A percentile compares a stretch with the other conserved stretches of the same genome.
Evolutionary conservation across 2,797 vertebrate species (phyloP).

Genomic region (Miichthys miiuy): DNA sequence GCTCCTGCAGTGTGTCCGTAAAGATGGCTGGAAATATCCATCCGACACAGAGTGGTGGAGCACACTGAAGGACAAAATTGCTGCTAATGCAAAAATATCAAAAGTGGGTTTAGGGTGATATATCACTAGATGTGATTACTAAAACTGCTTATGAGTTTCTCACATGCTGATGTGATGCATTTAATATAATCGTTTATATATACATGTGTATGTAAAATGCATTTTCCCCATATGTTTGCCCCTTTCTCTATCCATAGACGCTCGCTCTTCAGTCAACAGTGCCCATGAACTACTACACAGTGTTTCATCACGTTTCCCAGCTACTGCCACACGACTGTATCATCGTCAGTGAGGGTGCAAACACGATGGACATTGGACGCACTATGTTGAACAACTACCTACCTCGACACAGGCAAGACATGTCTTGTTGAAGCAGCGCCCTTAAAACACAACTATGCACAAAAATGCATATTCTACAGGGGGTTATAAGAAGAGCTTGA

Average conservation of each 20-base stretch:
- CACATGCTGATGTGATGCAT: background rate
- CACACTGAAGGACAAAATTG: constrained; percentile 88
- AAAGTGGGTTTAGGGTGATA: constrained; percentile 80
- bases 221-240: background rate
- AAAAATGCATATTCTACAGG: background rate
- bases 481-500: background rate
- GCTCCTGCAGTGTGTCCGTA: constrained; percentile 86
- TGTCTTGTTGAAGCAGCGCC: background rate
- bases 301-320: constrained; percentile 91
- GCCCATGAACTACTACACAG: constrained; percentile 97
- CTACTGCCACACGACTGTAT: constrained; percentile 92
- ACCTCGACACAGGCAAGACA: constrained; percentile 90
- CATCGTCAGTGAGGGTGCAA: constrained; percentile 96
- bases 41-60: constrained; percentile 91
- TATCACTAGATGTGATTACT: background rate
- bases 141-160: background rate
- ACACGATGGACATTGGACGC: constrained; percentile 99
- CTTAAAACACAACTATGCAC: background rate
- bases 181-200: background rate
- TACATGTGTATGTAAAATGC: background rate
- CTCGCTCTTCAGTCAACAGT: constrained; percentile 85
- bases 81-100: constrained; percentile 87
- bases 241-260: constrained; percentile 74
- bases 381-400: constrained; percentile 93
- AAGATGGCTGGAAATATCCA: constrained; percentile 87